phyloP scores from a whole-genome alignment of 2,888 invertebrate species.

The Cephonodes hylas region DNA sequence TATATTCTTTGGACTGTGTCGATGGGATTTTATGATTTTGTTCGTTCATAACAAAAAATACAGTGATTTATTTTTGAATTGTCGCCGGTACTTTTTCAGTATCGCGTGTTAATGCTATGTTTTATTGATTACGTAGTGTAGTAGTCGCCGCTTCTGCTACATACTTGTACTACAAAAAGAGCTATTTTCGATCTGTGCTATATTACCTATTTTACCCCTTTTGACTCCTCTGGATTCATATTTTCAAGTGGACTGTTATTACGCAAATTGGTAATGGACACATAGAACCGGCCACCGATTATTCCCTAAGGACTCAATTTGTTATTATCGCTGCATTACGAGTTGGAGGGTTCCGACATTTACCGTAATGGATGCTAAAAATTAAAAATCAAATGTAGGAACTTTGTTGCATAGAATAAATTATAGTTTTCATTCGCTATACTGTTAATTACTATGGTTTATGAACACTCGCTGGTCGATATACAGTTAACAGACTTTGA shows the following conservation, averaged over 20 bases:
- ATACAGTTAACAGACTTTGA: too few species aligned
- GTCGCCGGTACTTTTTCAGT: conserved; percentile 25
- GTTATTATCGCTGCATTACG: neutral
- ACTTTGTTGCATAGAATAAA: too few species aligned
- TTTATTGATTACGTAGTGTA: conserved; percentile 42
- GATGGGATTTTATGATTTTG: conserved; percentile 25
- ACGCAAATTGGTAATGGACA: neutral
- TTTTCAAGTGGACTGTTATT: neutral
- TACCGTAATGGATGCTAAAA: neutral
- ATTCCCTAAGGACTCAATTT: neutral
- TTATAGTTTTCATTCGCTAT: too few species aligned
- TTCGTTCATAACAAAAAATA: conserved; percentile 27
- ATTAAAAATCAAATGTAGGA: too few species aligned
- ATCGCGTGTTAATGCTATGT: conserved; percentile 52
- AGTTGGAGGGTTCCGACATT: too few species aligned
- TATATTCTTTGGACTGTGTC: conserved; percentile 16
- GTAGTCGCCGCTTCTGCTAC: conserved; percentile 12
- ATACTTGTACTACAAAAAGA: neutral
- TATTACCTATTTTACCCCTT: neutral
- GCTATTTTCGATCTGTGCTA: neutral
- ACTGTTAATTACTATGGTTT: too few species aligned
- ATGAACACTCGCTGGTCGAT: too few species aligned
- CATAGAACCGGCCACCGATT: neutral
- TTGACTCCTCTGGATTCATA: neutral
- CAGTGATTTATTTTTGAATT: conserved; percentile 4